phyloP scores from a whole-genome alignment of 2,797 vertebrate genomes.

The Dermochelys coriacea region DNA sequence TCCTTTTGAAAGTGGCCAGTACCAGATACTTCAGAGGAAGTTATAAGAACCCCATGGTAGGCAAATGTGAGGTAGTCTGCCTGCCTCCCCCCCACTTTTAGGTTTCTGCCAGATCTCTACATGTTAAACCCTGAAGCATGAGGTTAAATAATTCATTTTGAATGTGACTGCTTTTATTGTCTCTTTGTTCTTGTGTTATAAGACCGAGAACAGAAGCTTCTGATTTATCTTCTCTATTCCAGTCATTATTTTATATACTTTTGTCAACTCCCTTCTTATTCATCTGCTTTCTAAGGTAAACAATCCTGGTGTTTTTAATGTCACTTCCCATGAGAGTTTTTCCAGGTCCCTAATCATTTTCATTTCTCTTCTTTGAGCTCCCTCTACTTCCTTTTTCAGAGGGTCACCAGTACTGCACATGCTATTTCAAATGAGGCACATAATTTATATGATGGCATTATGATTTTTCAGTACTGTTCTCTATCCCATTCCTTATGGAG shows the following conservation, averaged over 20 bases:
- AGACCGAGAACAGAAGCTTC: neutral
- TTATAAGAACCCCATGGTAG: neutral
- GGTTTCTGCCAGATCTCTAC: neutral
- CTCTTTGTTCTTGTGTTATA: neutral
- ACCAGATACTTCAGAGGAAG: neutral
- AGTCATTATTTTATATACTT: neutral
- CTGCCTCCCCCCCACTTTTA: neutral
- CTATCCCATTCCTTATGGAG: neutral
- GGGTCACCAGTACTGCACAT: neutral
- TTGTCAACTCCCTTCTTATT: neutral
- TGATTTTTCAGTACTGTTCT: neutral
- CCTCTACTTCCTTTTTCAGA: neutral
- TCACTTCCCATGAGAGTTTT: neutral
- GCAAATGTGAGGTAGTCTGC: neutral
- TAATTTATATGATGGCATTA: neutral
- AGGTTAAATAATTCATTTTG: neutral
- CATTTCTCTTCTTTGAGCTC: neutral
- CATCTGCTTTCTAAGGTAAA: neutral
- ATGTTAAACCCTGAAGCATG: neutral
- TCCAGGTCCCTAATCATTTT: neutral
- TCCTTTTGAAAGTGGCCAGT: neutral
- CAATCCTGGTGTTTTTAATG: neutral
- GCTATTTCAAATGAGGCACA: neutral
- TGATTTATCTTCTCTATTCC: neutral
- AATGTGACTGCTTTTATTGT: neutral